Evolutionary conservation across 2,797 vertebrate species (phyloP), one percentile per base, ranked within the genome.

Genomic region (Propithecus perrieri): DNA sequence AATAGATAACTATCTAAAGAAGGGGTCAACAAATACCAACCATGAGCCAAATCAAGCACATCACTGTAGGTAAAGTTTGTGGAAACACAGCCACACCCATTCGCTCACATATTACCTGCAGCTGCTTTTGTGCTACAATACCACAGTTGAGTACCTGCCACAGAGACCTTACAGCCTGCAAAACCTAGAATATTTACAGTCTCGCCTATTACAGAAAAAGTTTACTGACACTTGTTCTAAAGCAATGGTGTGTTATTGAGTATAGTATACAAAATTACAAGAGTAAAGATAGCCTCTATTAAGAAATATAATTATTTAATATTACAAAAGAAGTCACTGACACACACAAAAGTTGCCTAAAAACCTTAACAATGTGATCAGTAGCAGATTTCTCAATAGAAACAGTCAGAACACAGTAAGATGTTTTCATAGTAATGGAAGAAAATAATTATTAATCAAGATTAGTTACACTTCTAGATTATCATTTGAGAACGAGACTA

Each of bases 361-460:
- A 80, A 95, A 38, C 14, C 28, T 78, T 50, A n/a, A 50, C 20
- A 50, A 55, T 57, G 26, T 71, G 24, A 48, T n/a, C 30, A 41
- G 12, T 18, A 30, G n/a, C 7, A 12, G 7, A 80, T 22, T 91
- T 95, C 46, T 84, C 46, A 76, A 55, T 1, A 38, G 79, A 81
- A 97, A 81, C 35, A 63, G 35, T 96, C 33, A 80, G 48, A 83
- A 78, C 80, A 67, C 50, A 88, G 24, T 38, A 41, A 94, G 41
- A 91, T 84, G 41, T 74, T 72, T 92, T 84, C 74, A 67, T 35
- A 71, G 50, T 61, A 69, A 53, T 9, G 33, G 24, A 59, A 95
- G 65, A 85, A 89, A 88, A 92, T 63, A 61, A 85, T 81, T 81
- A 59, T 38, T 65, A 74, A 33, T 9, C 12, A 75, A 75, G 50